Evolutionary conservation across 2,888 invertebrate genomes (phyloP), one percentile per base, ranked within the genome.

Genomic region (Rhingia rostrata): DNA sequence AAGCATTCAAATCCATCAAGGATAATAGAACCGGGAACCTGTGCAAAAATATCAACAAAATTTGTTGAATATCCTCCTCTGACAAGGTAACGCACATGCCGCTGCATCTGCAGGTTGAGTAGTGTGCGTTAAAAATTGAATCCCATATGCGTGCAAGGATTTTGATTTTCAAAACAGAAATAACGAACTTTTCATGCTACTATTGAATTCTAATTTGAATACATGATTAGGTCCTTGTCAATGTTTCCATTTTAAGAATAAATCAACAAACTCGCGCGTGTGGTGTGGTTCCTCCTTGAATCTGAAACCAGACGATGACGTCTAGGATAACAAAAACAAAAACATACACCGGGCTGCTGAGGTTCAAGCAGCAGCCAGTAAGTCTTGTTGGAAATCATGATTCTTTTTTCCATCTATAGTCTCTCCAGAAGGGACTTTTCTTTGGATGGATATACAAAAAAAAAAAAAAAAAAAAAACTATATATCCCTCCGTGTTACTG

Each of bases 101-200:
- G 51, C 54, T 83, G 72, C 79, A 83, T 83, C 83, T 83, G 83
- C 83, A 83, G 79, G 78, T 83, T 83, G 56, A 63, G 66, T 22
- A 22, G 22, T 47, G 39, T 49, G 56, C 39, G 32, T 51, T 22
- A 22, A 12, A 35, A 51, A 56, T 63, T 41, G 10, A 77, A 60
- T 22, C 22, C 22, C 60, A 64, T 72, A n/a, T 9, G 12, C 35
- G 7, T 12, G 43, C 32, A 51, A 5, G 6, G 37, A 51, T 32
- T 49, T 49, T 4, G 1, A n/a, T 49, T 22, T 79, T 47, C 4
- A 41, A 74, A 74, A 54, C 67, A 22, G 22, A 22, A 22, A 49
- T 83, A 83, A 78, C 81, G 77, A 72, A 61, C 43, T 63, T 49
- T 74, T 64, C 33, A 30, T 54, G 4, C 14, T 30, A 32, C 3